Evolutionary conservation across 2,888 invertebrate genomes (phyloP).

Genomic region (Andrena fulva): DNA sequence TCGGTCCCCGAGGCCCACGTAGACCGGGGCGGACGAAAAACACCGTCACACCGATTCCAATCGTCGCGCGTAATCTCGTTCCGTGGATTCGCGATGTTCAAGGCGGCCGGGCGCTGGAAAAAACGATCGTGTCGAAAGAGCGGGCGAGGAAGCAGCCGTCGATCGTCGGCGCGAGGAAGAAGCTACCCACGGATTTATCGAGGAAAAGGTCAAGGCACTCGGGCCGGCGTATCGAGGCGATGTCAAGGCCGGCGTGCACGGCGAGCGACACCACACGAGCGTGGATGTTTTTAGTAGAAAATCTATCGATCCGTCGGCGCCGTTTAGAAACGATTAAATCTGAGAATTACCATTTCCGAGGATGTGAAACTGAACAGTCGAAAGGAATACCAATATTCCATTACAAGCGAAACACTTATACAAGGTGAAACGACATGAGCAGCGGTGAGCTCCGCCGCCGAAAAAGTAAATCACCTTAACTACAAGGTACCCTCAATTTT

Average conservation of each 20-base stretch:
- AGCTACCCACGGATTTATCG: constrained; percentile 56
- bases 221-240: constrained; percentile 47
- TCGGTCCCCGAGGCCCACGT: neutral
- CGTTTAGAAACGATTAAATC: too few species aligned
- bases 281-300: constrained; percentile 24
- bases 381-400: too few species aligned
- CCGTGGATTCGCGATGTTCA: constrained; percentile 32
- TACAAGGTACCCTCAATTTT: too few species aligned
- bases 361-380: too few species aligned
- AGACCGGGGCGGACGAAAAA: constrained; percentile 3
- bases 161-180: constrained; percentile 58
- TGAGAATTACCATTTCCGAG: too few species aligned
- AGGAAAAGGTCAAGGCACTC: constrained; percentile 68
- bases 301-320: constrained; percentile 11
- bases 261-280: constrained; percentile 3
- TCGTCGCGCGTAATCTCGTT: constrained; percentile 2
- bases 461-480: too few species aligned
- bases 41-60: neutral
- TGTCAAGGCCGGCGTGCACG: constrained; percentile 63
- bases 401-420: too few species aligned
- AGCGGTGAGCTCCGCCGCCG: too few species aligned
- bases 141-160: constrained; percentile 37
- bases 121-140: constrained; percentile 51
- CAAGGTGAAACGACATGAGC: too few species aligned
- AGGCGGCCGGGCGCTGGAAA: constrained; percentile 38